Base-by-base conservation (phyloP, 1,140 invertebrate species). In the Drosophila albomicans region DNA sequence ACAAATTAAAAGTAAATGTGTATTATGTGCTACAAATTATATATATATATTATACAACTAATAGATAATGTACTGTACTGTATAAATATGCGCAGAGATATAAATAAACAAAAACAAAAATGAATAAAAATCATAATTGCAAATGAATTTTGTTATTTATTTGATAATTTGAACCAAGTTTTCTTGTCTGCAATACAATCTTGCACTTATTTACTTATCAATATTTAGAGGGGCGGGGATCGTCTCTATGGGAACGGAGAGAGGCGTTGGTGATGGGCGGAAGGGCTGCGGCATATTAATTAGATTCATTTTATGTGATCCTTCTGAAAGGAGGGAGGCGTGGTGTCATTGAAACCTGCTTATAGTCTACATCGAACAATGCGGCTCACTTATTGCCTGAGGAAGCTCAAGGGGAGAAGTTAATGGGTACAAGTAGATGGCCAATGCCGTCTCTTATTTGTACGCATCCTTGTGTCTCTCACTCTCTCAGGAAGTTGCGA, bases 11-110 rank as follows among this genome's bases (percentile, higher is more conserved):
- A 48, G 35, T 56, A 35, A 38, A 56, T 56, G 49, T 56, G 49
- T 75, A 66, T 78, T 78, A 76, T 76, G 76, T 79, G 74, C 78
- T 80, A 68, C 46, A 68, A 59, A 75, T 68, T 68, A 74, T 74
- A 25, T 25, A 25, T 25, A 25, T 25, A 70, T 46, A 45, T 32
- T 54, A 59, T 73, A 67, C 48, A 66, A 64, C 32, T 73, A 62
- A 63, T 57, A 57, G 65, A 69, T 89, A 89, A 72, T 80, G 72
- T 78, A 85, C 56, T 81, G 64, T 86, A 81, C 65, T 76, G 75
- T 57, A 86, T 84, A 76, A 62, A 72, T 80, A 86, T 85, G 75
- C 80, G 75, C 72, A 73, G 80, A 88, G 64, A 41, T 51, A 65
- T 59, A 65, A 87, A 80, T 68, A 87, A 61, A 87, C 73, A 79